Evolutionary conservation across 2,888 invertebrate species (phyloP).

Genomic region (Melieria omissa): DNA sequence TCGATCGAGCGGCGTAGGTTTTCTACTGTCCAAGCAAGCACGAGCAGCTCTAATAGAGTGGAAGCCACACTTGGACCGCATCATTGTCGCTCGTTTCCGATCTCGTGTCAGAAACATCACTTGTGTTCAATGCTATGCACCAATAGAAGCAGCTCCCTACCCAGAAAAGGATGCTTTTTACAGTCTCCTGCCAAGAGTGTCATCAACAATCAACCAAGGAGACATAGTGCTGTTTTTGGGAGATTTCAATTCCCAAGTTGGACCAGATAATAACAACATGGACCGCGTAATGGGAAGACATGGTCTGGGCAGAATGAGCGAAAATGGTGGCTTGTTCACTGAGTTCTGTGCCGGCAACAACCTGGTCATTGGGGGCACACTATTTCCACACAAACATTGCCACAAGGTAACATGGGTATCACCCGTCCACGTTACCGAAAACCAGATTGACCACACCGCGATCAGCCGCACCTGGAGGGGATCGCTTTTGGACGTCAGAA

Average conservation of each 20-base stretch:
- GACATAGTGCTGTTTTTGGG: constrained; percentile 6
- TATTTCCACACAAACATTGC: too few species aligned
- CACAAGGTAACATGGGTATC: too few species aligned
- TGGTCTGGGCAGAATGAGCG: constrained; percentile 19
- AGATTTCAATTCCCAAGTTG: constrained; percentile 54
- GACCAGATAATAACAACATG: constrained; percentile 17
- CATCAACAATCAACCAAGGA: neutral
- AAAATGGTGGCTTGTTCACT: too few species aligned
- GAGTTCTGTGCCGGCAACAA: constrained; percentile 11
- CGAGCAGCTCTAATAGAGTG: too few species aligned
- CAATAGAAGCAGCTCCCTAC: constrained; percentile 2
- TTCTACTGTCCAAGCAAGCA: constrained; percentile 8
- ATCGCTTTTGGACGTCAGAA: too few species aligned
- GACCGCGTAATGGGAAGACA: constrained; percentile 28
- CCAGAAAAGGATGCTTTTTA: constrained; percentile 8
- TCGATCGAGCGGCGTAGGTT: constrained; percentile 1
- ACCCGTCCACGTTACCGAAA: too few species aligned
- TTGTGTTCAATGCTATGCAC: constrained; percentile 19
- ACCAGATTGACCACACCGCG: too few species aligned
- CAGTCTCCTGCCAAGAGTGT: neutral
- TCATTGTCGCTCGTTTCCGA: neutral
- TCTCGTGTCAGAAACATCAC: too few species aligned
- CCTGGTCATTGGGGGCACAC: too few species aligned
- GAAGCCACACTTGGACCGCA: neutral
- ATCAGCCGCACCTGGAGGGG: too few species aligned